These are phyloP conservation scores for Semnornis frantzii DNA, from an alignment of 2,113 vertebrate species.

Conservation along the genomic window DNA sequence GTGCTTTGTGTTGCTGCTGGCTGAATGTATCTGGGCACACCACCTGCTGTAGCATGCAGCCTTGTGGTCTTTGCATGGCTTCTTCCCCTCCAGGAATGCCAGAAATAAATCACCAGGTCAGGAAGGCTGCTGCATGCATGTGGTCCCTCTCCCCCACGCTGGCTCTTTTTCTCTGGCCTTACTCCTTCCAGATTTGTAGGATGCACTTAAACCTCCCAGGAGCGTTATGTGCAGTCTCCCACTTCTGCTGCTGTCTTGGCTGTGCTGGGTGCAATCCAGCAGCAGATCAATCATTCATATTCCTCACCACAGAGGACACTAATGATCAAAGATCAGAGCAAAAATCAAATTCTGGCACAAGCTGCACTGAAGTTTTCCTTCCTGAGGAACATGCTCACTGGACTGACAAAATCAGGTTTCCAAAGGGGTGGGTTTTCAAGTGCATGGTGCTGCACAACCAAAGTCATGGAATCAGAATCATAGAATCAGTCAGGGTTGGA, in stretches of 20 bases:
- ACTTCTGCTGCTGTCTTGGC: not conserved
- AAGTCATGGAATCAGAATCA: not conserved
- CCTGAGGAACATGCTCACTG: not conserved
- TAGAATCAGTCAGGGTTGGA: no score
- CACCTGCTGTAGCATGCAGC: not conserved
- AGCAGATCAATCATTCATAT: not conserved
- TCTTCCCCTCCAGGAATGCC: slow-evolving; percentile 49
- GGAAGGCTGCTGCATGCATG: slow-evolving; percentile 14
- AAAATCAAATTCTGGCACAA: slow-evolving; percentile 7
- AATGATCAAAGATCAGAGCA: not conserved
- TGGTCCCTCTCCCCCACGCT: not conserved
- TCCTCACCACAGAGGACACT: not conserved
- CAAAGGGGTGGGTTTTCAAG: not conserved
- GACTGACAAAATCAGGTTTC: not conserved
- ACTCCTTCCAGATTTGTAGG: not conserved
- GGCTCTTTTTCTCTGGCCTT: not conserved
- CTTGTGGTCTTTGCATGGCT: slow-evolving; percentile 42
- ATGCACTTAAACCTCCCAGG: not conserved
- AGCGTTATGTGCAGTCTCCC: not conserved
- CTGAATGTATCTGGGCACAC: not conserved
- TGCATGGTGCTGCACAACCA: rapidly evolving
- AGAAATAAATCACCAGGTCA: slow-evolving; percentile 60
- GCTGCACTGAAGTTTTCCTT: not conserved
- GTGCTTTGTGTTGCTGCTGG: not conserved
- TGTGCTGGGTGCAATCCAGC: not conserved